phyloP scores from a whole-genome alignment of 2,888 invertebrate genomes.

The Lepidochitona cinerea region DNA sequence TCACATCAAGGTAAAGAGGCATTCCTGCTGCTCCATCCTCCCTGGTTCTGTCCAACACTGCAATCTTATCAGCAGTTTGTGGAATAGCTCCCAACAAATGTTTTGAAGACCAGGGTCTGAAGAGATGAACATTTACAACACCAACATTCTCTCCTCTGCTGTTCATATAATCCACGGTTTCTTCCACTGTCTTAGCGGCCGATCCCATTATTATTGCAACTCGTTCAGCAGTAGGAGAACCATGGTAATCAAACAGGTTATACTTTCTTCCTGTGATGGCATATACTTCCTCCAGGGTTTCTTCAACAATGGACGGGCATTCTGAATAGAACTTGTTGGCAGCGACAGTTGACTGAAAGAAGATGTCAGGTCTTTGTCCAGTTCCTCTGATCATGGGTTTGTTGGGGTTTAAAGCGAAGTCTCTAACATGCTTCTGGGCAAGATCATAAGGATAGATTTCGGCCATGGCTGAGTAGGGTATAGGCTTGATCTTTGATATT shows the following conservation, averaged over 20 bases:
- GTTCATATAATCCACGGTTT: conserved; percentile 34
- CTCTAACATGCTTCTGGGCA: conserved; percentile 29
- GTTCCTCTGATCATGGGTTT: conserved; percentile 36
- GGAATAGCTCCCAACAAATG: conserved; percentile 33
- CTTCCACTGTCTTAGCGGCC: conserved; percentile 30
- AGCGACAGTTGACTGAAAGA: conserved; percentile 37
- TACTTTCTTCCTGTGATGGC: conserved; percentile 29
- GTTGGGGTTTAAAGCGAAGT: conserved; percentile 35
- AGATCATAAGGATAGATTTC: conserved; percentile 29
- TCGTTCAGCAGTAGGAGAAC: conserved; percentile 30
- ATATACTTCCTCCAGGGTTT: conserved; percentile 25
- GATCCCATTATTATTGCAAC: conserved; percentile 38
- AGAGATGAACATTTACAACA: conserved; percentile 34
- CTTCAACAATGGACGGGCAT: conserved; percentile 28
- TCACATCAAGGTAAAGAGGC: conserved; percentile 40
- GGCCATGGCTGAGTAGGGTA: conserved; percentile 31
- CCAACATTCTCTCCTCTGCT: conserved; percentile 33
- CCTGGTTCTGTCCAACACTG: conserved; percentile 36
- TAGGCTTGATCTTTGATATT: conserved; percentile 32
- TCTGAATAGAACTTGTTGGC: conserved; percentile 32
- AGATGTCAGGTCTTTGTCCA: conserved; percentile 40
- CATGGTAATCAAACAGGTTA: conserved; percentile 34
- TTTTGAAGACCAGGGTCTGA: conserved; percentile 36
- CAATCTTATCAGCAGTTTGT: conserved; percentile 26
- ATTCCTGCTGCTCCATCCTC: conserved; percentile 37